Percentiles rank a stretch among this genome's conserved stretches.
These are phyloP conservation scores for Phaetusa simplex DNA, from an alignment of 2,113 vertebrate species.

Conservation along the genomic window DNA sequence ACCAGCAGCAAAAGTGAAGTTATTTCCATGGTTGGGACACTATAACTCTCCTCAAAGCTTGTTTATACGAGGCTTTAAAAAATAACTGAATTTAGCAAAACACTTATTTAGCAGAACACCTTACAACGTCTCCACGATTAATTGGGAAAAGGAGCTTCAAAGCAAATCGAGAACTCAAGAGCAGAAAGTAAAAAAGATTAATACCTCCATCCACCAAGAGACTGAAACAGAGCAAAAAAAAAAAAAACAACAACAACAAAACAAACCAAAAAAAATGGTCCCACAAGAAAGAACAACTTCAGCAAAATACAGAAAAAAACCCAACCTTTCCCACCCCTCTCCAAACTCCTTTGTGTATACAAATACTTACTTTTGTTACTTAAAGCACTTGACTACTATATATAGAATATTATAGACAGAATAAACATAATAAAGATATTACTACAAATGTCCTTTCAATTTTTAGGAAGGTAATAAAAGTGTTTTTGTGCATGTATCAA, in stretches of 20 bases:
- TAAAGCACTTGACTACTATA: neutral
- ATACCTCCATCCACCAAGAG: neutral
- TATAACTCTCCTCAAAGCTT: neutral
- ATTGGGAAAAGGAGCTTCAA: conserved; percentile 11
- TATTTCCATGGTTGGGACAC: neutral
- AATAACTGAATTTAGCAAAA: neutral
- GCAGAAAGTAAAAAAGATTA: neutral
- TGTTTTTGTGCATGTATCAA: neutral
- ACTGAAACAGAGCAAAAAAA: neutral
- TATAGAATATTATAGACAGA: neutral
- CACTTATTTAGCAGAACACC: neutral
- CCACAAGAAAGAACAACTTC: neutral
- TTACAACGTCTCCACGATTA: neutral
- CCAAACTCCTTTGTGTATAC: neutral
- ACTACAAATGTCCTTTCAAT: neutral
- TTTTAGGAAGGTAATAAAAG: neutral
- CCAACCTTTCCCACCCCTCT: neutral
- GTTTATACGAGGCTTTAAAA: neutral
- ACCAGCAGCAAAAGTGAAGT: neutral
- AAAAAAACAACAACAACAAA: neutral
- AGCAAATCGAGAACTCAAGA: neutral
- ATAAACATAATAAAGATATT: neutral
- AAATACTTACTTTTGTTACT: neutral
- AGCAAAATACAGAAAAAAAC: neutral
- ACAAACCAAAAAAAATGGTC: neutral